Base-by-base conservation (phyloP, 2,113 vertebrate genomes). In the Arothron firmamentum region DNA sequence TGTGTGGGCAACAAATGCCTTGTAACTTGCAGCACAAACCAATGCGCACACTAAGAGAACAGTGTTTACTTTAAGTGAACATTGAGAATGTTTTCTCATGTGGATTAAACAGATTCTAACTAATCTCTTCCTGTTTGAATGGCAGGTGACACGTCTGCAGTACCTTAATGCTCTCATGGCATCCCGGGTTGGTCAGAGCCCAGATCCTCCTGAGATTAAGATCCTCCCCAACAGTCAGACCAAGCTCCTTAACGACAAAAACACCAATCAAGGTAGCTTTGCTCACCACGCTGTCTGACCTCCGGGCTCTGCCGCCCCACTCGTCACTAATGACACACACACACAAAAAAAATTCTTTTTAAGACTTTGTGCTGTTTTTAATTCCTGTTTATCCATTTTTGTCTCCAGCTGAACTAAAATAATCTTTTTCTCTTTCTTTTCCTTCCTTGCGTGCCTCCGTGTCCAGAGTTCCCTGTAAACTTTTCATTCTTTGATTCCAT, bases 401-500 rank as follows among this genome's bases (percentile, higher is more conserved):
- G 52, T 69, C 62, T 79, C 69, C 68, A 53, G 54, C 55, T 79
- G 62, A 84, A 85, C 83, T 87, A 75, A 88, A 78, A 63, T 48
- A n/a, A 47, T 72, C 76, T 85, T 65, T 84, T 18, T 85, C 52
- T 87, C 56, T 83, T 60, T 79, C 70, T 64, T 46, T 65, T 70
- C 56, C 59, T 57, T 83, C 60, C 75, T 66, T 65, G 43, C 34
- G 62, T 75, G 67, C 80, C 59, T 54, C 85, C 79, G 15, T 66
- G 77, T 79, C 66, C 84, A 93, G 93, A 92, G 65, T 92, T 90
- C 75, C 88, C 93, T 66, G 85, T 93, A 85, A 90, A 90, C 86
- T 89, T 92, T 89, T 93, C 93, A 67, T 90, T 94, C 86, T 94
- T 94, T 93, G 93, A 93, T 83, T 90, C 91, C 86, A 91, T 94